Evolutionary conservation across 1,140 invertebrate species (phyloP).

Genomic region (Lordiphosa mommai): DNA sequence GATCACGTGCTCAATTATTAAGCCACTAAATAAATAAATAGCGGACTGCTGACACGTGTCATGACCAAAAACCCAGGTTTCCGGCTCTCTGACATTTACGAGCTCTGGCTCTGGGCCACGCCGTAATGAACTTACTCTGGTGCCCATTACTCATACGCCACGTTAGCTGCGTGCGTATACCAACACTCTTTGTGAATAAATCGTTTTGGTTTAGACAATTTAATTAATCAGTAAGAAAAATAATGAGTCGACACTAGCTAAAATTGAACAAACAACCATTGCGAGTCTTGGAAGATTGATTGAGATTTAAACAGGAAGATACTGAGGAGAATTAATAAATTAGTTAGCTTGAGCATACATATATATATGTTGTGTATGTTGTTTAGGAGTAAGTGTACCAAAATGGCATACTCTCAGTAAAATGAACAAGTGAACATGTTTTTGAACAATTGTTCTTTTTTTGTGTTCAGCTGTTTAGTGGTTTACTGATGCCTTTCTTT

Average conservation of each 20-base stretch:
- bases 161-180: constrained; percentile 6
- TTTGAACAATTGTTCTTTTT: too few relatives aligned
- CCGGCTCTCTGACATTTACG: constrained; percentile 29
- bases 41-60: constrained; percentile 62
- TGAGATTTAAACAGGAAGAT: constrained; percentile 11
- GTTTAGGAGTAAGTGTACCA: too few relatives aligned
- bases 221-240: constrained; percentile 60
- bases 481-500: too few relatives aligned
- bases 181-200: constrained; percentile 31
- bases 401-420: too few relatives aligned
- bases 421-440: too few relatives aligned
- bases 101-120: constrained; percentile 10
- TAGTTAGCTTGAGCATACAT: too few relatives aligned
- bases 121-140: constrained; percentile 42
- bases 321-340: too few relatives aligned
- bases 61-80: constrained; percentile 11
- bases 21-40: constrained; percentile 76
- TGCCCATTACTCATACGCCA: constrained; percentile 66
- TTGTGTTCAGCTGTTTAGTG: too few relatives aligned
- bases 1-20: constrained; percentile 76
- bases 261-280: constrained; percentile 12
- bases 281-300: constrained; percentile 5
- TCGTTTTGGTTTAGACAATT: constrained; percentile 47
- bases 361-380: too few relatives aligned
- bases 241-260: constrained; percentile 10